These are phyloP conservation scores for Anhinga rufa DNA, from an alignment of 2,113 vertebrate species.

Conservation along the genomic window DNA sequence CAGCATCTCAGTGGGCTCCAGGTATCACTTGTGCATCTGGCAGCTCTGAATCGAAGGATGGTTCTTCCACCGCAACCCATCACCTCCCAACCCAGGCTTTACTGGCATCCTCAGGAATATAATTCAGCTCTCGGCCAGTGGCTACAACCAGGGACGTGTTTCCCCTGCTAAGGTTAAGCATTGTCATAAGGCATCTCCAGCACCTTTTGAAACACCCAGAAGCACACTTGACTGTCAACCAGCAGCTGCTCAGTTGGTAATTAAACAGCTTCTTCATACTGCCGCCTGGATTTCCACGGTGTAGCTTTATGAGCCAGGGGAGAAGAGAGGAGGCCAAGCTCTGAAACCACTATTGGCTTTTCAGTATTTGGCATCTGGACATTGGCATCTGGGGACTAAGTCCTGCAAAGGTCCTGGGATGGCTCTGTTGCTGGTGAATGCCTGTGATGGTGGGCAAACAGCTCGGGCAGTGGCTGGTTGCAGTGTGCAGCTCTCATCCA, in stretches of 20 bases:
- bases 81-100: not conserved
- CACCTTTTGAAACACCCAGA: not conserved
- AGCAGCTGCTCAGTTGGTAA: not conserved
- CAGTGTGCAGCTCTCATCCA: not conserved
- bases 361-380: not conserved
- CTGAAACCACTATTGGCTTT: not conserved
- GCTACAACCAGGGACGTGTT: not conserved
- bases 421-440: accelerated
- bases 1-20: not conserved
- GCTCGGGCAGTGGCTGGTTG: not conserved
- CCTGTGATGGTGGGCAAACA: not conserved
- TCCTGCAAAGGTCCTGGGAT: not conserved
- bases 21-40: not conserved
- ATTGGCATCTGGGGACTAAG: not conserved
- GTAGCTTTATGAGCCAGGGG: not conserved
- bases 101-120: not conserved
- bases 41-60: not conserved
- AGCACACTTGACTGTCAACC: not conserved
- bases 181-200: not conserved
- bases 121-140: not conserved
- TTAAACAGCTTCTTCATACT: not conserved
- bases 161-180: not conserved
- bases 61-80: not conserved
- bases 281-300: not conserved
- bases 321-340: not conserved